Conservation (phyloP, 2,888 invertebrate species). For the Leptura quadrifasciata region DNA sequence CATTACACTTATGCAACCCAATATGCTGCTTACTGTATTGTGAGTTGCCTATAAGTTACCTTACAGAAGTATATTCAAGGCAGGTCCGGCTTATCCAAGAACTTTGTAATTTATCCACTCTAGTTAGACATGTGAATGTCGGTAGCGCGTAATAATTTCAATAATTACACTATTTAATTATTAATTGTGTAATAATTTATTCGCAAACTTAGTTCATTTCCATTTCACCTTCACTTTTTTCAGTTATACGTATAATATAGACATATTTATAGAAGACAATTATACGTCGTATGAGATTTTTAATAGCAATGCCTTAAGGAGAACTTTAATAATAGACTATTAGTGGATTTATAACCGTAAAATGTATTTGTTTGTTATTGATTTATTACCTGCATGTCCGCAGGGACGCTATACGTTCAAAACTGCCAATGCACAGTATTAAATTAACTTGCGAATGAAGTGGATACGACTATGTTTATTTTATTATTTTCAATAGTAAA, state of each 20-base stretch:
- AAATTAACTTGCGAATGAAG: background rate
- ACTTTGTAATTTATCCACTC: background rate
- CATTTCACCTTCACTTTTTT: constrained; percentile 47
- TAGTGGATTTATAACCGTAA: constrained; percentile 28
- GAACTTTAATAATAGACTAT: constrained; percentile 28
- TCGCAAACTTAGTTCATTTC: constrained; percentile 37
- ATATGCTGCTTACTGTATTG: background rate
- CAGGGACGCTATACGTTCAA: constrained; percentile 26
- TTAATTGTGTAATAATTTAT: constrained; percentile 42
- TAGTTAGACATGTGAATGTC: background rate
- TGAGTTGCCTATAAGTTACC: background rate
- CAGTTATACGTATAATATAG: constrained; percentile 11
- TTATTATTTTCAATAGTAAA: too few species aligned
- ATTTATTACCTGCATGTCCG: constrained; percentile 4
- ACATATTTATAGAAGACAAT: constrained; percentile 14
- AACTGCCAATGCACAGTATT: background rate
- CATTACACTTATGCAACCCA: background rate
- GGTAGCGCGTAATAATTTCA: constrained; percentile 1
- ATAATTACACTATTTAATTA: constrained; percentile 44
- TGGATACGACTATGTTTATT: background rate
- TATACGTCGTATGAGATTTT: background rate
- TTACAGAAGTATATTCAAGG: background rate
- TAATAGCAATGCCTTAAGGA: constrained; percentile 6
- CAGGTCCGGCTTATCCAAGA: background rate
- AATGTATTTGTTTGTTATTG: constrained; percentile 26